phyloP scores from a whole-genome alignment of 2,113 vertebrate species.

The Rutilus rutilus region DNA sequence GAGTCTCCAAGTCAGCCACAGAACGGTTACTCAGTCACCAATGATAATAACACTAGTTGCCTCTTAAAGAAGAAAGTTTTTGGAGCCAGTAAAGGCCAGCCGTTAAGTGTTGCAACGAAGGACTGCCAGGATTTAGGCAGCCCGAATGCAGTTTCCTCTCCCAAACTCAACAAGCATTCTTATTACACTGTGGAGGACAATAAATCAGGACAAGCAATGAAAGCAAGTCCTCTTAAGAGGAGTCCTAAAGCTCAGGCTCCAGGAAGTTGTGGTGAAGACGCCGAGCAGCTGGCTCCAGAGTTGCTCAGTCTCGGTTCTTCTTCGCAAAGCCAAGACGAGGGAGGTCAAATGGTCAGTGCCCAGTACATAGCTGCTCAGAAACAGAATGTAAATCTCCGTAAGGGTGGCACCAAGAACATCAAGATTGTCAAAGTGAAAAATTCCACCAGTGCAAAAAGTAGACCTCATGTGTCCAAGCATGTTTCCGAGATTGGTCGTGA shows the following conservation, averaged over 20 bases:
- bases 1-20: constrained; percentile 61
- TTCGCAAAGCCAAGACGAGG: constrained; percentile 82
- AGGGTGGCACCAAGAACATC: constrained; percentile 71
- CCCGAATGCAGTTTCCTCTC: constrained; percentile 63
- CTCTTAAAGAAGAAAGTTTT: constrained; percentile 60
- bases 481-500: constrained; percentile 72
- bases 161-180: constrained; percentile 69
- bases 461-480: constrained; percentile 46
- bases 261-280: constrained; percentile 30
- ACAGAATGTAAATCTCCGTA: constrained; percentile 73
- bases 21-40: constrained; percentile 40
- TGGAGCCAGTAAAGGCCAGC: constrained; percentile 59
- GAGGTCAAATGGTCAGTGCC: constrained; percentile 72
- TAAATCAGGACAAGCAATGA: constrained; percentile 69
- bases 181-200: constrained; percentile 64
- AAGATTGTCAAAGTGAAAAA: constrained; percentile 76
- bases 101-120: constrained; percentile 45
- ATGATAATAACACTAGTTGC: constrained; percentile 61
- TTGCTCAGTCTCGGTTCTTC: constrained; percentile 81
- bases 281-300: constrained; percentile 73
- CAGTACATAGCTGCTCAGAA: constrained; percentile 75
- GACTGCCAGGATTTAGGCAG: constrained; percentile 70
- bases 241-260: constrained; percentile 46
- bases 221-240: constrained; percentile 70
- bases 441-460: constrained; percentile 36